phyloP scores from a whole-genome alignment of 2,888 invertebrate species.

The Cyaniris semiargus region DNA sequence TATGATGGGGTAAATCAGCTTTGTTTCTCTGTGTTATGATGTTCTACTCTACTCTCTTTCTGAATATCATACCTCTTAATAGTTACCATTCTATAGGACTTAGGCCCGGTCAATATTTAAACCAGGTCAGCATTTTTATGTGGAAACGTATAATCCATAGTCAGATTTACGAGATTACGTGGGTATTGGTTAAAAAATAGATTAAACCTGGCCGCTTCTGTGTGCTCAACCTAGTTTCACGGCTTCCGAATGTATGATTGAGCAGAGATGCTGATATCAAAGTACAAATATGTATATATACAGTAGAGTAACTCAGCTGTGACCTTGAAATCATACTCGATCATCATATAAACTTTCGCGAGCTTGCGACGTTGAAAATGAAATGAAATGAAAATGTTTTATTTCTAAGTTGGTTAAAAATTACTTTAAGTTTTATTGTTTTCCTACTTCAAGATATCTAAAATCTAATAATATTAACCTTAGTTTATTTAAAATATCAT shows the following conservation, averaged over 20 bases:
- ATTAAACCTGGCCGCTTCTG: conserved; percentile 42
- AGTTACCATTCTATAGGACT: neutral
- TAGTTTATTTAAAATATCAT: no score
- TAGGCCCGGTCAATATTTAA: neutral
- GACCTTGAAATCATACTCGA: no score
- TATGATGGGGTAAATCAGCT: no score
- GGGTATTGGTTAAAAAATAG: conserved; percentile 9
- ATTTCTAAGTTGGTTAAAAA: no score
- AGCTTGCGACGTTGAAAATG: no score
- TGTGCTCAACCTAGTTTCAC: conserved; percentile 46
- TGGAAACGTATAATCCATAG: conserved; percentile 19
- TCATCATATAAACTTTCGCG: no score
- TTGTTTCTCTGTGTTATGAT: no score
- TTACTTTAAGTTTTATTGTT: no score
- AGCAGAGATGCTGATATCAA: conserved; percentile 34
- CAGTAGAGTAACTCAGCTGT: neutral
- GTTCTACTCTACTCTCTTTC: no score
- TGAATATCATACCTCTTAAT: neutral
- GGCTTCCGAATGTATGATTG: conserved; percentile 40
- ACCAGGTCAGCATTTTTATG: conserved; percentile 7
- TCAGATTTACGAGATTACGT: conserved; percentile 19
- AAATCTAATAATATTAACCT: no score
- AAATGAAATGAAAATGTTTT: no score
- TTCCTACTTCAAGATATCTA: no score
- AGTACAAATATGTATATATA: neutral